Percentiles rank a stretch among this genome's conserved stretches.
Evolutionary conservation across 2,888 invertebrate species (phyloP).

Genomic region (Oscheius sp.): DNA sequence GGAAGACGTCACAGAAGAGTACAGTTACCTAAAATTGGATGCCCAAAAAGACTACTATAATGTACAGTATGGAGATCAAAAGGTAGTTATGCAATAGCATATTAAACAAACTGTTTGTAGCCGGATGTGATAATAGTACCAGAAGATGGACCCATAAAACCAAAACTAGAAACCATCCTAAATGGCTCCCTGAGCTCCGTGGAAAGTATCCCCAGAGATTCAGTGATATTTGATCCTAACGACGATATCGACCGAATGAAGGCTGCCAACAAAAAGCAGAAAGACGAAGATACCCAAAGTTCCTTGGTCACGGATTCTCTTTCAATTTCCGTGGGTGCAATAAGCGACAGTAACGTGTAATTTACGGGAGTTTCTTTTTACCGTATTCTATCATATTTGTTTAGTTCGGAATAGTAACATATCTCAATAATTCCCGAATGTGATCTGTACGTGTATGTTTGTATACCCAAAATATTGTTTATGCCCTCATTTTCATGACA

Average conservation of each 20-base stretch:
- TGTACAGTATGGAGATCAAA: conserved; percentile 45
- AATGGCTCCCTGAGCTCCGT: conserved; percentile 13
- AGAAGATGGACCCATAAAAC: conserved; percentile 14
- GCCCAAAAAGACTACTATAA: conserved; percentile 71
- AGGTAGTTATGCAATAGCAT: not conserved
- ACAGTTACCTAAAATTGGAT: conserved; percentile 70
- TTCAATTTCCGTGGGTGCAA: conserved; percentile 34
- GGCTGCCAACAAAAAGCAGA: conserved; percentile 28
- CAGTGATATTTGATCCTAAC: conserved; percentile 35
- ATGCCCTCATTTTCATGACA: conserved; percentile 9
- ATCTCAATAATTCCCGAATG: conserved; percentile 1
- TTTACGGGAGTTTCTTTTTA: conserved; percentile 1
- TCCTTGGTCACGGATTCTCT: conserved; percentile 29
- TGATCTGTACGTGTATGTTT: conserved; percentile 17
- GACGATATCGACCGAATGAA: conserved; percentile 34
- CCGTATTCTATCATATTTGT: not conserved
- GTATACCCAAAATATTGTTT: not conserved
- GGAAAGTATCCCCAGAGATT: conserved; percentile 31
- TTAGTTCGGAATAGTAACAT: conserved; percentile 4
- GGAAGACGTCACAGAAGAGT: conserved; percentile 76
- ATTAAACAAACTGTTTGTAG: conserved; percentile 14
- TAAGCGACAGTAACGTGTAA: conserved; percentile 27
- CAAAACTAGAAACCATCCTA: not conserved
- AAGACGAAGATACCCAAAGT: conserved; percentile 31
- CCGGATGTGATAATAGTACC: conserved; percentile 33